Evolutionary conservation across 2,797 vertebrate species (phyloP).

Genomic region (Holocentrus rufus): DNA sequence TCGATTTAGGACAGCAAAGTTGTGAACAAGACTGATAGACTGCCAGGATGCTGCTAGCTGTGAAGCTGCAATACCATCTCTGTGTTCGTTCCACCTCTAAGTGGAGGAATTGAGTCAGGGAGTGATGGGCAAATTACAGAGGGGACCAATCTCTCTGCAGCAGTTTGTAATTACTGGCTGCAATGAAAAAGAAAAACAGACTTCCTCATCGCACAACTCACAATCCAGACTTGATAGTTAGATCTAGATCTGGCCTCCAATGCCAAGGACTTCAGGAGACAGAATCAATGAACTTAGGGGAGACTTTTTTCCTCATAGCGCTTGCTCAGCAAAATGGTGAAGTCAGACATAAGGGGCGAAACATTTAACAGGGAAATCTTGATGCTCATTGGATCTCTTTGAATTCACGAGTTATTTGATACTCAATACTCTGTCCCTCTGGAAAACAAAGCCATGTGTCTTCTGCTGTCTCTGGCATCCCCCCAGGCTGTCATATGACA

Average conservation of each 20-base stretch:
- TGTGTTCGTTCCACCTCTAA: not conserved
- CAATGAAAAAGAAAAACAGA: constrained; percentile 1
- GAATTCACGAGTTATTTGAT: constrained; percentile 59
- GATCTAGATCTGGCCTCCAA: not conserved
- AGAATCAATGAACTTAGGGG: not conserved
- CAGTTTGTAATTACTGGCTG: constrained; percentile 29
- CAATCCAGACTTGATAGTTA: constrained; percentile 4
- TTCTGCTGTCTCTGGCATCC: constrained; percentile 37
- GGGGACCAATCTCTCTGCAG: not conserved
- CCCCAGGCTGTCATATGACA: constrained; percentile 66
- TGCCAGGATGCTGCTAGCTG: not conserved
- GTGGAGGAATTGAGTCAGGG: constrained; percentile 11
- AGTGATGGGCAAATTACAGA: constrained; percentile 21
- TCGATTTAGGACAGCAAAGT: not conserved
- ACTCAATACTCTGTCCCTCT: constrained; percentile 42
- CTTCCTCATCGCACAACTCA: constrained; percentile 7
- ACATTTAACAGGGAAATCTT: constrained; percentile 13
- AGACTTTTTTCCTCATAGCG: not conserved
- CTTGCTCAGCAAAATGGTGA: not conserved
- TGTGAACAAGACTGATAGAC: not conserved
- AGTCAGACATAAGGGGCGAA: constrained; percentile 5
- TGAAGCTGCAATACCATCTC: not conserved
- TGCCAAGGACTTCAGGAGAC: not conserved
- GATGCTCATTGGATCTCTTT: constrained; percentile 20
- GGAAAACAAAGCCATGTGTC: constrained; percentile 70